These are phyloP conservation scores for Tenrec ecaudatus DNA, from an alignment of 2,113 vertebrate genomes.

Conservation along the genomic window DNA sequence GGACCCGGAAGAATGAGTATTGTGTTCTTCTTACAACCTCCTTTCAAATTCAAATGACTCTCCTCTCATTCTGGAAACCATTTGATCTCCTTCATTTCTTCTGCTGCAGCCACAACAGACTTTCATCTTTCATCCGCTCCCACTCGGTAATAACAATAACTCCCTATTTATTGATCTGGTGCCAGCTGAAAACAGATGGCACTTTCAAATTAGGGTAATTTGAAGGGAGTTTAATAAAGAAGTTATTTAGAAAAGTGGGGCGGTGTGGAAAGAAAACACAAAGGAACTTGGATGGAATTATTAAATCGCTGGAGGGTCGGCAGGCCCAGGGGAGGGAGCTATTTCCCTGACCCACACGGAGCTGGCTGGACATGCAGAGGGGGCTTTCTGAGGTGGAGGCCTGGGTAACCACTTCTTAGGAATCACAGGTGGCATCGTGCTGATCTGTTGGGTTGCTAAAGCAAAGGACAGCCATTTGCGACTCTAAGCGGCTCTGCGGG, in stretches of 20 bases:
- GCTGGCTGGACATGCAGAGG: fast-evolving
- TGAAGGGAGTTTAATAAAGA: constrained; percentile 43
- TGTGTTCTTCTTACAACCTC: background rate
- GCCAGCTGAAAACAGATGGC: constrained; percentile 37
- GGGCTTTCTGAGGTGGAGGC: too few species aligned
- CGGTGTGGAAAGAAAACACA: background rate
- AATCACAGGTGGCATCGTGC: too few species aligned
- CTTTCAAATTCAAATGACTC: background rate
- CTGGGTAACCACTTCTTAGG: too few species aligned
- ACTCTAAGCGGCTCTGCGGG: too few species aligned
- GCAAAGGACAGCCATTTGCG: too few species aligned
- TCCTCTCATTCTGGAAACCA: background rate
- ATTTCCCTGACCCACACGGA: background rate
- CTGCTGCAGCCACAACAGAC: background rate
- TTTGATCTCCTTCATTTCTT: background rate
- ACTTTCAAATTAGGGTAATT: constrained; percentile 44
- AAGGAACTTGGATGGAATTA: background rate
- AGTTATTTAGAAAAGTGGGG: background rate
- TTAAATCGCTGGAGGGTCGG: too few species aligned
- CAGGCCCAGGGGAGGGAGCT: background rate
- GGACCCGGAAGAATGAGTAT: background rate
- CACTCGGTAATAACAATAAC: background rate
- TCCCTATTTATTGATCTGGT: background rate
- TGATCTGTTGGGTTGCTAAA: too few species aligned
- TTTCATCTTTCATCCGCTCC: background rate